Evolutionary conservation across 2,113 vertebrate genomes (phyloP).

Genomic region (Guaruba guarouba): DNA sequence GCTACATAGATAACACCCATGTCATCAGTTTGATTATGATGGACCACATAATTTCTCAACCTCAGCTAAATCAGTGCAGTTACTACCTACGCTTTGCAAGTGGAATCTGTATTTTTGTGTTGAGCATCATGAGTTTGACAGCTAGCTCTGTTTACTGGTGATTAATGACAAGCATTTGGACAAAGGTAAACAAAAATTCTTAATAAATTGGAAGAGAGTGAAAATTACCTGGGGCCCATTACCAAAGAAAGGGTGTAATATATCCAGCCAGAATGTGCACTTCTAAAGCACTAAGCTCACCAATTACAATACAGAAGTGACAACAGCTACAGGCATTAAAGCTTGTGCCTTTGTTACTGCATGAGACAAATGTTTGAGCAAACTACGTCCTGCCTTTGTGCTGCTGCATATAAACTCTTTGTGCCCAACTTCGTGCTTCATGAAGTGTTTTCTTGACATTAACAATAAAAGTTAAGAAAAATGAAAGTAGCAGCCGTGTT

Average conservation of each 20-base stretch:
- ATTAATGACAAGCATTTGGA: constrained; percentile 38
- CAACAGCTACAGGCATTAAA: background rate
- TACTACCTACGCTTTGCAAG: background rate
- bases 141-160: background rate
- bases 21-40: background rate
- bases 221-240: background rate
- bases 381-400: background rate
- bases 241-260: constrained; percentile 10
- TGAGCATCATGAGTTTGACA: background rate
- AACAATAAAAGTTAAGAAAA: constrained; percentile 63
- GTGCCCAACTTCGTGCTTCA: constrained; percentile 19
- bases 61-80: background rate
- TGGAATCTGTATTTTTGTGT: background rate
- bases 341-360: background rate
- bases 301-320: constrained; percentile 41
- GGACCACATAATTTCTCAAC: background rate
- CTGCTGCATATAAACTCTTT: constrained; percentile 16
- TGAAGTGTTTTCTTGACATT: constrained; percentile 46
- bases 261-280: background rate
- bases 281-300: background rate
- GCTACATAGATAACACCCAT: background rate
- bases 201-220: constrained; percentile 34
- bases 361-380: background rate
- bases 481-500: constrained; percentile 40
- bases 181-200: constrained; percentile 47